Percentiles rank a stretch among this genome's conserved stretches.
Evolutionary conservation across 2,888 invertebrate species (phyloP).

Genomic region (Melitaea athalia): DNA sequence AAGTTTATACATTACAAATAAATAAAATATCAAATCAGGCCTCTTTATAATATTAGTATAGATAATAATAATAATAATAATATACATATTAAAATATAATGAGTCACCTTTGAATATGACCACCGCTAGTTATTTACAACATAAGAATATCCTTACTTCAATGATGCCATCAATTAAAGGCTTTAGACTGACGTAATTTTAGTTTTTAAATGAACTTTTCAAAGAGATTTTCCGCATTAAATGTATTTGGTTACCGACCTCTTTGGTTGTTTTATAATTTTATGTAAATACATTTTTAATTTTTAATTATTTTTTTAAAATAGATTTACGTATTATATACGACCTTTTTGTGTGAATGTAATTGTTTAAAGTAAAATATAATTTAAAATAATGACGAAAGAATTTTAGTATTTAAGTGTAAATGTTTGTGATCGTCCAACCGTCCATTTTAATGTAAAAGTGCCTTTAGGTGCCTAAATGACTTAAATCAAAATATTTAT

Average conservation of each 20-base stretch:
- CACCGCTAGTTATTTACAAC: constrained; percentile 26
- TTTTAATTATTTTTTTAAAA: neutral
- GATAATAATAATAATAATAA: too few relatives aligned
- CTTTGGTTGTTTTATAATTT: constrained; percentile 14
- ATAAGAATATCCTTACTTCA: constrained; percentile 10
- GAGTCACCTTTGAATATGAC: constrained; percentile 11
- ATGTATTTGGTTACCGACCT: constrained; percentile 17
- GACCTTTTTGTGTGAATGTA: too few relatives aligned
- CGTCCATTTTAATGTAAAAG: constrained; percentile 62
- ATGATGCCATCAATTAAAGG: constrained; percentile 14
- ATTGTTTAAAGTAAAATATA: too few relatives aligned
- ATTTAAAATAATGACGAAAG: neutral
- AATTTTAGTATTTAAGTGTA: constrained; percentile 14
- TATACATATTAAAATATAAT: neutral
- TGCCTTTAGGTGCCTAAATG: constrained; percentile 46
- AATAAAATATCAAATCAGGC: too few relatives aligned
- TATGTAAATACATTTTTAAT: neutral
- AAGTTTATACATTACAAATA: too few relatives aligned
- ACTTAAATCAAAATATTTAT: constrained; percentile 28
- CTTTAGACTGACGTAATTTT: constrained; percentile 10
- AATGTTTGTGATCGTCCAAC: constrained; percentile 72
- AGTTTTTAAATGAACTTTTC: neutral
- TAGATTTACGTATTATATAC: neutral
- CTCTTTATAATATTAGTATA: too few relatives aligned
- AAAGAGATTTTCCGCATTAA: neutral